Evolutionary conservation across 2,113 vertebrate species (phyloP).

Genomic region (Acanthochromis polyacanthus): DNA sequence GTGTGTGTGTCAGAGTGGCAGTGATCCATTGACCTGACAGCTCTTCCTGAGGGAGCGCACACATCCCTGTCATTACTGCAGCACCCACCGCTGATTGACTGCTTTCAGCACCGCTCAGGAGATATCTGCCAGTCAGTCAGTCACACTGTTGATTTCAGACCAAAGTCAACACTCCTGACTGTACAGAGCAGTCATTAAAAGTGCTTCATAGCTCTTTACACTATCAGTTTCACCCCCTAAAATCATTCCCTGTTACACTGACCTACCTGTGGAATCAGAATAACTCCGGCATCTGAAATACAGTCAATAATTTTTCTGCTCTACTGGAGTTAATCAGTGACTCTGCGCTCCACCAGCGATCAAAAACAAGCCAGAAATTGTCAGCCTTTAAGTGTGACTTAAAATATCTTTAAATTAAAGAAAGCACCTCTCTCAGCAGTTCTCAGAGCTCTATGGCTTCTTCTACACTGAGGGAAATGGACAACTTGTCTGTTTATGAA

Average conservation of each 20-base stretch:
- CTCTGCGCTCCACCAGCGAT: background rate
- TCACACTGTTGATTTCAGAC: slow-evolving; percentile 71
- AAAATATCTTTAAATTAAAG: background rate
- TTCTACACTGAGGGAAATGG: background rate
- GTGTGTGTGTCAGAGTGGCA: slow-evolving; percentile 70
- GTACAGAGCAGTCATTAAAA: slow-evolving; percentile 34
- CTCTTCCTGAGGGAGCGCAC: slow-evolving; percentile 78
- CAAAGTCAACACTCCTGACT: slow-evolving; percentile 66
- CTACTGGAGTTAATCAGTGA: background rate
- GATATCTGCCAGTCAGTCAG: slow-evolving; percentile 67
- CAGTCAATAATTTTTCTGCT: too few relatives aligned
- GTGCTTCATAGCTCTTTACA: slow-evolving; percentile 48
- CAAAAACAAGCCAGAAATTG: background rate
- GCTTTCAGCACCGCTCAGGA: slow-evolving; percentile 74
- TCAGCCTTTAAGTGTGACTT: background rate
- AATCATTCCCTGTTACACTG: slow-evolving; percentile 12
- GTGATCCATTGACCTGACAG: slow-evolving; percentile 85
- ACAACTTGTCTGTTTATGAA: background rate
- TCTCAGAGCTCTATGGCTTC: background rate
- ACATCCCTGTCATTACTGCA: slow-evolving; percentile 77
- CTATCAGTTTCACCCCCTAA: slow-evolving; percentile 30
- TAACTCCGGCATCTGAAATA: background rate
- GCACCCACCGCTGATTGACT: slow-evolving; percentile 80
- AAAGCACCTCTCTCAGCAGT: background rate
- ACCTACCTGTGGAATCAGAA: slow-evolving; percentile 45